A percentile compares a stretch with the other conserved stretches of the same genome.
phyloP scores from a whole-genome alignment of 2,113 vertebrate genomes.

The Danionella cerebrum region DNA sequence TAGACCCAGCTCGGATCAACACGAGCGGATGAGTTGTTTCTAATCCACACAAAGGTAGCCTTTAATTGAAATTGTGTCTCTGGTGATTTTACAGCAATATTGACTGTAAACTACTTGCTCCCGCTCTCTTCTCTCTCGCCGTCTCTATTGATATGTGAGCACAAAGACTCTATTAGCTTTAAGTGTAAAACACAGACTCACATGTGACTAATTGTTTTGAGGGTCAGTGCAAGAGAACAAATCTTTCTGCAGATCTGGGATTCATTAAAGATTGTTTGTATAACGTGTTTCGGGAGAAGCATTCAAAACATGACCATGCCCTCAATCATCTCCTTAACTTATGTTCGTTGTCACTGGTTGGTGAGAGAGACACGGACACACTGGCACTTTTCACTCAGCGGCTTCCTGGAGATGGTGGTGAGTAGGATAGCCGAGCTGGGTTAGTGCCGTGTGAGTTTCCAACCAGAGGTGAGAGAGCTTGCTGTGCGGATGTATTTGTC shows the following conservation, averaged over 20 bases:
- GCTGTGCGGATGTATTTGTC: too few relatives aligned
- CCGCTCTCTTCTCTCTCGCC: background rate
- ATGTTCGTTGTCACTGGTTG: too few relatives aligned
- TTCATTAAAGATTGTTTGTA: too few relatives aligned
- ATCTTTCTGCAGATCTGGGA: background rate
- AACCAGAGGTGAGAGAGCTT: too few relatives aligned
- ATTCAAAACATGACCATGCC: too few relatives aligned
- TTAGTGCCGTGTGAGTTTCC: too few relatives aligned
- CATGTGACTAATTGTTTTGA: slow-evolving; percentile 7
- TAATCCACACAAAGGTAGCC: slow-evolving; percentile 18
- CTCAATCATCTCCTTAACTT: too few relatives aligned
- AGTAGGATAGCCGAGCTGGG: too few relatives aligned
- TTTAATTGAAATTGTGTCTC: slow-evolving; percentile 24
- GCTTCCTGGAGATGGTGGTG: too few relatives aligned
- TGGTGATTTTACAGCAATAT: background rate
- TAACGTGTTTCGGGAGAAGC: too few relatives aligned
- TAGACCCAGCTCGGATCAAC: slow-evolving; percentile 7
- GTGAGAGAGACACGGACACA: too few relatives aligned
- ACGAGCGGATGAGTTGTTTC: slow-evolving; percentile 13
- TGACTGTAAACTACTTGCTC: slow-evolving; percentile 1
- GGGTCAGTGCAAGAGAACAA: slow-evolving; percentile 8
- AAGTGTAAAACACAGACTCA: slow-evolving; percentile 17
- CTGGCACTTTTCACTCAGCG: too few relatives aligned
- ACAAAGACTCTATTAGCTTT: background rate
- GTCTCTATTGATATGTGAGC: slow-evolving; percentile 3